phyloP scores from a whole-genome alignment of 2,888 invertebrate genomes.

The Scrobipalpa atriplicella region DNA sequence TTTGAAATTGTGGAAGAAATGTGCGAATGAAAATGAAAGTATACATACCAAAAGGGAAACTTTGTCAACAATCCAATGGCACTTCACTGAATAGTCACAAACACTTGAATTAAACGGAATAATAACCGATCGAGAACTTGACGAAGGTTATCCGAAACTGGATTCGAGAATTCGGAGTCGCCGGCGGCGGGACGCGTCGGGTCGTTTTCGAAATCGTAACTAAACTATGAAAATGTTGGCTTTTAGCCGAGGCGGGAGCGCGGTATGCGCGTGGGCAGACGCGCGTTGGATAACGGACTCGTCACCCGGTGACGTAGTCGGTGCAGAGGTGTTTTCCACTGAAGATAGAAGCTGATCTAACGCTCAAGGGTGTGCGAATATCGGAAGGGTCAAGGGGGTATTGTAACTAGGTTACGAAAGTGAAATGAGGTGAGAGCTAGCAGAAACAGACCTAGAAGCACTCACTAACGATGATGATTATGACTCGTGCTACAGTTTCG shows the following conservation, averaged over 20 bases:
- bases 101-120: constrained; percentile 49
- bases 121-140: constrained; percentile 64
- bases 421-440: not conserved
- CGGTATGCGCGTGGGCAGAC: constrained; percentile 74
- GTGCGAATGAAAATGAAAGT: constrained; percentile 10
- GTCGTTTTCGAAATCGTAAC: constrained; percentile 83
- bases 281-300: constrained; percentile 74
- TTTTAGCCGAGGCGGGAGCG: constrained; percentile 72
- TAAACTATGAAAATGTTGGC: constrained; percentile 82
- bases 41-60: constrained; percentile 51
- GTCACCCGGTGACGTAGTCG: constrained; percentile 68
- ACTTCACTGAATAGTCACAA: constrained; percentile 62
- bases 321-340: constrained; percentile 81
- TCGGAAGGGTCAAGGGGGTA: constrained; percentile 19
- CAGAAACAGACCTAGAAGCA: not conserved
- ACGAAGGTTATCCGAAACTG: constrained; percentile 67
- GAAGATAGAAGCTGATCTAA: constrained; percentile 74
- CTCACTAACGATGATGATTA: not conserved
- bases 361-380: constrained; percentile 22
- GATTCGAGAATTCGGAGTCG: constrained; percentile 73
- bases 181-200: constrained; percentile 83
- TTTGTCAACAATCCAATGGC: constrained; percentile 62
- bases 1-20: not conserved
- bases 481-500: not conserved
- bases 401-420: not conserved